These are phyloP conservation scores for Torymus aiolomorphi DNA, from an alignment of 2,888 invertebrate species.

Conservation along the genomic window DNA sequence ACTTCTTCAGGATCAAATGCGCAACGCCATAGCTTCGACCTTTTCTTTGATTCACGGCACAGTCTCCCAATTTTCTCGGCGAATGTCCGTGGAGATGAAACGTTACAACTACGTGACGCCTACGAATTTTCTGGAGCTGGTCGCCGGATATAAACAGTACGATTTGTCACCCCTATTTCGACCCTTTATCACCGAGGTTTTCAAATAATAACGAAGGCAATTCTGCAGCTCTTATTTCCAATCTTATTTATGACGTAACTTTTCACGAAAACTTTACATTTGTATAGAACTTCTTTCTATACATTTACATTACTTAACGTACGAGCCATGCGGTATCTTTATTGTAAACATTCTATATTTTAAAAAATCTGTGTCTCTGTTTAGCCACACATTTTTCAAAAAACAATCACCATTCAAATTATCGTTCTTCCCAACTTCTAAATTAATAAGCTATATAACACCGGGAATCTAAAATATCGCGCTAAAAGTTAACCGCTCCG, in stretches of 20 bases:
- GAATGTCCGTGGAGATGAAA: constrained; percentile 87
- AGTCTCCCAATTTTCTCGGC: constrained; percentile 83
- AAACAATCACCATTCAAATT: too few relatives aligned
- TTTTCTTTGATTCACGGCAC: constrained; percentile 90
- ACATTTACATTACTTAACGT: too few relatives aligned
- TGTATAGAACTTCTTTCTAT: too few relatives aligned
- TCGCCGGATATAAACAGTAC: constrained; percentile 88
- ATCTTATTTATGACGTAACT: neutral
- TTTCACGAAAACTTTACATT: too few relatives aligned
- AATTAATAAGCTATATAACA: too few relatives aligned
- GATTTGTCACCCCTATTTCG: constrained; percentile 61
- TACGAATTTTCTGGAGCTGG: constrained; percentile 90
- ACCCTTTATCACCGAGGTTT: constrained; percentile 10
- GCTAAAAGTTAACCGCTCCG: too few relatives aligned
- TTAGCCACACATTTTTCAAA: too few relatives aligned
- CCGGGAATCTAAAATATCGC: too few relatives aligned
- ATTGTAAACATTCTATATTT: too few relatives aligned
- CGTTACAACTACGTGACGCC: constrained; percentile 92
- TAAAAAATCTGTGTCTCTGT: too few relatives aligned
- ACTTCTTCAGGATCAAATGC: constrained; percentile 78
- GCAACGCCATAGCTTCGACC: constrained; percentile 83
- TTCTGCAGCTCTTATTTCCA: constrained; percentile 21
- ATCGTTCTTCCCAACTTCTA: too few relatives aligned
- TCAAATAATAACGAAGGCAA: constrained; percentile 9
- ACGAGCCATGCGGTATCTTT: too few relatives aligned